Evolutionary conservation across 2,797 vertebrate species (phyloP), one percentile per base, ranked within the genome.

Genomic region (Etheostoma nigrum): DNA sequence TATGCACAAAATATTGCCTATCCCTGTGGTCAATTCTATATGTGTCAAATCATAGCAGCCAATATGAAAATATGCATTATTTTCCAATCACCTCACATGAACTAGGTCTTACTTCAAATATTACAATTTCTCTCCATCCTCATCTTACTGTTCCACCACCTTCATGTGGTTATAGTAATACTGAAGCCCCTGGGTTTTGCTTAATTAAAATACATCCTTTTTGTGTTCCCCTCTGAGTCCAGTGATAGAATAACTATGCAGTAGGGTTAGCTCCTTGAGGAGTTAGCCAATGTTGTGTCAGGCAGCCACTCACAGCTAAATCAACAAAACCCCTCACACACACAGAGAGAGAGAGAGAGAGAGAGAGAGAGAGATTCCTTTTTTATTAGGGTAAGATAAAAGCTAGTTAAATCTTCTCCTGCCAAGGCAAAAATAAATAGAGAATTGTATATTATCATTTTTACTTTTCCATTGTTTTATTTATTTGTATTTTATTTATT

Each of bases 121-220:
- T 78, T 62, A 72, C 13, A 64, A 23, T 74, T 74, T 70, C 51
- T 72, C 76, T 80, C 45, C 74, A 51, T 78, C 45, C 47, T 63
- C 57, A 66, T 83, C 72, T 69, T 72, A 40, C 74, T 52, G 62
- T 84, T 67, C 83, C 30, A 30, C 65, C 55, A 45, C 67, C 79
- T 84, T 67, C 62, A 62, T 79, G 75, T 78, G 81, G 85, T 86
- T 87, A 53, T 84, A 88, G 85, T 85, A 80, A 88, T 83, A 69
- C 84, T 83, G 74, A 89, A 84, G 81, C 89, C 90, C 86, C 67
- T 79, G 89, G 81, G 88, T 90, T 86, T 74, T 66, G 49, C 76
- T 89, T 91, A 89, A 94, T 94, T 94, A 92, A 91, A 94, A 93
- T 81, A 91, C 91, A 92, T 91, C 93, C 90, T 87, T 86, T 88